Evolutionary conservation across 2,888 invertebrate genomes (phyloP).

Genomic region (Ochlodes sylvanus): DNA sequence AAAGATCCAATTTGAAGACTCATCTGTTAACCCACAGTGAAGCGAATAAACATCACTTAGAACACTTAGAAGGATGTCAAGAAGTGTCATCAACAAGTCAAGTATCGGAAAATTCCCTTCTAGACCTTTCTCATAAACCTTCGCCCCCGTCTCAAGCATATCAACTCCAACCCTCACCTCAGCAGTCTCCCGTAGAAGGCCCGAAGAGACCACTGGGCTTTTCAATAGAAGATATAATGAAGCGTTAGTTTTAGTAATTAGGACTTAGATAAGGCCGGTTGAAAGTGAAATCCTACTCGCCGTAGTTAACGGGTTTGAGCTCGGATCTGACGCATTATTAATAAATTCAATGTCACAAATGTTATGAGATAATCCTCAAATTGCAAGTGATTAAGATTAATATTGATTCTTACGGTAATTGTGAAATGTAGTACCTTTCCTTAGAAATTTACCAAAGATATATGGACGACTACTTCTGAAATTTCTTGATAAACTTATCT

Average conservation of each 20-base stretch:
- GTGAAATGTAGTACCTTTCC: conserved; percentile 50
- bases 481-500: conserved; percentile 27
- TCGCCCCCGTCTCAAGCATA: conserved; percentile 64
- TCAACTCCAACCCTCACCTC: conserved; percentile 61
- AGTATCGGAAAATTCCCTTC: conserved; percentile 70
- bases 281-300: conserved; percentile 42
- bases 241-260: conserved; percentile 83
- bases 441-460: conserved; percentile 62
- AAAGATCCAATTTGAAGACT: conserved; percentile 95
- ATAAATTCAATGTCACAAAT: conserved; percentile 28
- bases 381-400: conserved; percentile 12
- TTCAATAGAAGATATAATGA: conserved; percentile 95
- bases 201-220: conserved; percentile 88
- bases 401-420: conserved; percentile 21
- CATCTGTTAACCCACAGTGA: conserved; percentile 95
- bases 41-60: conserved; percentile 78
- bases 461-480: conserved; percentile 54
- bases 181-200: conserved; percentile 70
- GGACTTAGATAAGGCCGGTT: conserved; percentile 36
- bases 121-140: conserved; percentile 85
- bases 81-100: conserved; percentile 83
- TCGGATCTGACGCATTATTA: conserved; percentile 11
- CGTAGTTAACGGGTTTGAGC: conserved; percentile 41
- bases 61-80: conserved; percentile 80
- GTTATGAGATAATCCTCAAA: neutral